Conservation (phyloP, 1,140 invertebrate genomes). For the Panagrolaimus sp. region DNA sequence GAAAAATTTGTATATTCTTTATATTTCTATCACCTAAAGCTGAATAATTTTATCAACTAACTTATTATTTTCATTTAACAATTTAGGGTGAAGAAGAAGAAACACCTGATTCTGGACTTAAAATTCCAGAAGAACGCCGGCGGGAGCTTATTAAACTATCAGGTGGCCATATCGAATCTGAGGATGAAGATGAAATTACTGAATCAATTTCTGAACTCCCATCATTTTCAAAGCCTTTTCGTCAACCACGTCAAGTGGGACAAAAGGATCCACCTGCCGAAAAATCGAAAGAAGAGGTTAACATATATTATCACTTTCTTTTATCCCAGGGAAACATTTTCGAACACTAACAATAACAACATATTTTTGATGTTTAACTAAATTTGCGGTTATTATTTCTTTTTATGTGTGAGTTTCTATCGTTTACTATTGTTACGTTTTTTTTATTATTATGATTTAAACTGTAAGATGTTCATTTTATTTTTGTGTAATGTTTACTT, state of each 20-base stretch:
- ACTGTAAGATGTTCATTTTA: no score
- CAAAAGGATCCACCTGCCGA: not conserved
- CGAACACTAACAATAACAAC: no score
- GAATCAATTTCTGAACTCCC: constrained; percentile 57
- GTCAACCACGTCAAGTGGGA: not conserved
- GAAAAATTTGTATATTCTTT: not conserved
- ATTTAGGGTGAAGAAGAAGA: constrained; percentile 27
- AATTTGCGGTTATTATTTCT: no score
- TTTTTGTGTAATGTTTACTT: no score
- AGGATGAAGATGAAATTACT: constrained; percentile 51
- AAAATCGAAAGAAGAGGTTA: not conserved
- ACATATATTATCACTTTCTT: no score
- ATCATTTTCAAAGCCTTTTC: constrained; percentile 20
- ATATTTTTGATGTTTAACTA: no score
- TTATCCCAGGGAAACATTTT: no score
- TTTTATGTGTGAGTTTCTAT: no score
- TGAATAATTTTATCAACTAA: constrained; percentile 5
- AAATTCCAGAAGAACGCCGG: constrained; percentile 39
- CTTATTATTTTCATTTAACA: constrained; percentile 11
- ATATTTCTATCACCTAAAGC: not conserved
- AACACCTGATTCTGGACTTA: constrained; percentile 39
- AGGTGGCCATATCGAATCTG: constrained; percentile 14
- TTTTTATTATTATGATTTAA: no score
- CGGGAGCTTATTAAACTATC: constrained; percentile 33
- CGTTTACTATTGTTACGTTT: no score